Percentiles rank a stretch among this genome's conserved stretches.
Evolutionary conservation across 2,797 vertebrate genomes (phyloP).

Genomic region (Sebastes matsubarae): DNA sequence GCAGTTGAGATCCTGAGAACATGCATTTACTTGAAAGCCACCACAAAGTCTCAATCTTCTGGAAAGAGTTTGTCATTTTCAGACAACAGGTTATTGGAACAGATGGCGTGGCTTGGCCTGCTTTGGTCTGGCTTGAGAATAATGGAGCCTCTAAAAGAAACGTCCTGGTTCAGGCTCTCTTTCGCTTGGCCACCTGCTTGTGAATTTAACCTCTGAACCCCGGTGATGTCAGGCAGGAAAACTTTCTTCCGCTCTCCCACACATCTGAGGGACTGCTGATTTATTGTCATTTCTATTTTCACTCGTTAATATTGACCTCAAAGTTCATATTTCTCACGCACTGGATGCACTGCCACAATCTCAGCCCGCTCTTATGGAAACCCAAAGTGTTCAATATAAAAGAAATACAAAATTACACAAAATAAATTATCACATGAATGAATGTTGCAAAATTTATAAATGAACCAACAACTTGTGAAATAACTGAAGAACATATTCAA

Average conservation of each 20-base stretch:
- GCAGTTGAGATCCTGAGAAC: constrained; percentile 44
- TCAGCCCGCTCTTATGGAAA: not conserved
- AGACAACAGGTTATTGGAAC: constrained; percentile 55
- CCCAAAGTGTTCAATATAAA: not conserved
- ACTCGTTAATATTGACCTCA: constrained; percentile 19
- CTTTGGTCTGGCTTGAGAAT: constrained; percentile 33
- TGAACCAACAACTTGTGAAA: not conserved
- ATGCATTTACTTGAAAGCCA: constrained; percentile 46
- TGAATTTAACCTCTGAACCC: constrained; percentile 68
- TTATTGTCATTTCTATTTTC: constrained; percentile 51
- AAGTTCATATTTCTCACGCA: constrained; percentile 9
- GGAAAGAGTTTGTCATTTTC: constrained; percentile 13
- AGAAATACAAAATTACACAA: not conserved
- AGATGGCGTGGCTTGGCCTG: constrained; percentile 41
- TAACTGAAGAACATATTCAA: not conserved
- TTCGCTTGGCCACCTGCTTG: constrained; percentile 62
- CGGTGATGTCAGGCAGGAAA: constrained; percentile 59
- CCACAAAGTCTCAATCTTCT: constrained; percentile 26
- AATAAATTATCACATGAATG: not conserved
- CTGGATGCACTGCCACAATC: not conserved
- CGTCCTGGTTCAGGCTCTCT: constrained; percentile 25
- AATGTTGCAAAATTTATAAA: not conserved
- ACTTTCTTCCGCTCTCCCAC: constrained; percentile 58
- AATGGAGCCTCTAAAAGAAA: constrained; percentile 41
- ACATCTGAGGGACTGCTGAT: constrained; percentile 43